These are phyloP conservation scores for Hesperophylax magnus DNA, from an alignment of 1,140 invertebrate species.

Conservation along the genomic window DNA sequence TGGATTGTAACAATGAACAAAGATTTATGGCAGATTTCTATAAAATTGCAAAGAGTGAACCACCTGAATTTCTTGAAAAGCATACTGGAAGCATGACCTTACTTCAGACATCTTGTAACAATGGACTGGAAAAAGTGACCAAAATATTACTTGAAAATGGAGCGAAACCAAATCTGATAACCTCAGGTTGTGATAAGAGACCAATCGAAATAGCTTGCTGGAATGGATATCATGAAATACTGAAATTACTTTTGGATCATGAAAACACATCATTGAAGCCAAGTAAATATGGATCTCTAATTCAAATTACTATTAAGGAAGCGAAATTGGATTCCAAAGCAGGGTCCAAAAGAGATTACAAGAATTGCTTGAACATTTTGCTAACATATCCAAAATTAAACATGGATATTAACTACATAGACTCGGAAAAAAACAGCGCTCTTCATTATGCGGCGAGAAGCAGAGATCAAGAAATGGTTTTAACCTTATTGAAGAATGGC, in stretches of 20 bases:
- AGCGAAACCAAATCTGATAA: slow-evolving; percentile 69
- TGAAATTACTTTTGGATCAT: slow-evolving; percentile 72
- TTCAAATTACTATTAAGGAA: slow-evolving; percentile 72
- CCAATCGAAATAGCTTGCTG: slow-evolving; percentile 74
- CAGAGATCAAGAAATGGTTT: slow-evolving; percentile 73
- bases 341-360: slow-evolving; percentile 64
- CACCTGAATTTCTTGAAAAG: slow-evolving; percentile 66
- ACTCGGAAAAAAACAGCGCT: slow-evolving; percentile 82
- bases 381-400: slow-evolving; percentile 68
- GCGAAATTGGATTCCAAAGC: slow-evolving; percentile 67
- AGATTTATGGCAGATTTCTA: slow-evolving; percentile 72
- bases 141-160: slow-evolving; percentile 61
- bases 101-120: slow-evolving; percentile 73
- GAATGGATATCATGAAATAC: slow-evolving; percentile 74
- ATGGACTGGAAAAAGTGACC: slow-evolving; percentile 64
- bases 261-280: slow-evolving; percentile 67
- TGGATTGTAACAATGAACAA: slow-evolving; percentile 72
- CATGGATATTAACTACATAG: slow-evolving; percentile 76
- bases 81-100: slow-evolving; percentile 69
- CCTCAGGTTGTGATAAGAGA: slow-evolving; percentile 62
- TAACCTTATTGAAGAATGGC: slow-evolving; percentile 76
- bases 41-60: slow-evolving; percentile 63
- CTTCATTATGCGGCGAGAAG: slow-evolving; percentile 86
- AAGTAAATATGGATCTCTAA: slow-evolving; percentile 65
- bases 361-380: slow-evolving; percentile 72